Evolutionary conservation across 2,888 invertebrate genomes (phyloP), one percentile per base, ranked within the genome.

Genomic region (Xestia sexstrigata): DNA sequence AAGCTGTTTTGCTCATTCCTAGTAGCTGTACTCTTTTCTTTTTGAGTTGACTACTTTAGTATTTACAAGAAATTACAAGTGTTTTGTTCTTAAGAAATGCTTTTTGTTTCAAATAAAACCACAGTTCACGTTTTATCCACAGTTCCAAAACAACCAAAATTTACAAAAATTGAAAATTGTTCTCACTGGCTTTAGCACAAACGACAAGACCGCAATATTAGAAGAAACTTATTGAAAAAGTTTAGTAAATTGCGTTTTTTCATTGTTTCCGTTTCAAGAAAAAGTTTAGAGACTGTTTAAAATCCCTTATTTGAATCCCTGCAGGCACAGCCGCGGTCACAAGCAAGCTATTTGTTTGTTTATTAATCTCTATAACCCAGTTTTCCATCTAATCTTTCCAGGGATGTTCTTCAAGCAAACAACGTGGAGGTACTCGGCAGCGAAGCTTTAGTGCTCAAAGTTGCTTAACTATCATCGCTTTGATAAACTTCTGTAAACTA

Each of bases 371-470:
- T 23, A 17, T 80, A 82, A 82, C 67, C 66, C 20, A 83, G 60
- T 76, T 76, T 71, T 63, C n/a, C 13, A 55, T 80, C 78, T 72
- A 6, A 30, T 74, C 62, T 76, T 97, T 96, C 79, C 94, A 97
- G 97, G 26, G 93, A 95, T 58, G 49, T 91, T 47, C 78, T 97
- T 3, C 87, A 93, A 68, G 92, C 96, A 7, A 89, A 87, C 20
- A 87, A 86, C 39, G 83, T 97, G 42, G 89, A 92, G 20, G 86
- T 97, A 23, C 88, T 90, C 15, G 93, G 92, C 68, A 93, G 91
- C 58, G 97, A 97, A 90, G 91, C 96, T 55, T 88, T 97, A 39
- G 95, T 97, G 3, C 85, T 97, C 0, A 94, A 93, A 92, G 91
- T 94, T 76, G 75, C 89, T 1, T 87, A 87, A 87, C 65, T 79